A percentile compares a stretch with the other conserved stretches of the same genome.
These are phyloP conservation scores for Philaenus spumarius DNA, from an alignment of 1,140 invertebrate species.

Conservation along the genomic window DNA sequence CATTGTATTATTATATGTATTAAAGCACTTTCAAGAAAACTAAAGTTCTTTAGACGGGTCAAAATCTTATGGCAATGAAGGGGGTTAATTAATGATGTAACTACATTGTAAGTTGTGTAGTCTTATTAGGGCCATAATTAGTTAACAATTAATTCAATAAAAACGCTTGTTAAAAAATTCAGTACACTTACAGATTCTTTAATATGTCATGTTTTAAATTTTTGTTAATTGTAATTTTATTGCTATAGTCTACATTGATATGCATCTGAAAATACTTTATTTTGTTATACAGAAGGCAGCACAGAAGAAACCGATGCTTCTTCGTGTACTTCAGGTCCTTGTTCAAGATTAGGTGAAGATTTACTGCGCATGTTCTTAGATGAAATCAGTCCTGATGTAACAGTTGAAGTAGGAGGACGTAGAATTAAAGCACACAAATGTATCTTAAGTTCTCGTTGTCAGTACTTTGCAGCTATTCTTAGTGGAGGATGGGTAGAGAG, in stretches of 20 bases:
- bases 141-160: no score
- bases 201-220: neutral
- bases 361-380: constrained; percentile 82
- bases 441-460: constrained; percentile 78
- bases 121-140: no score
- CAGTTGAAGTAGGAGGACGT: constrained; percentile 67
- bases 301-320: constrained; percentile 46
- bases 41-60: no score
- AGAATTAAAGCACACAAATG: constrained; percentile 83
- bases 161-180: no score
- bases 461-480: constrained; percentile 85
- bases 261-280: neutral
- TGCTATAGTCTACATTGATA: neutral
- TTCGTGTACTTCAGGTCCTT: constrained; percentile 43
- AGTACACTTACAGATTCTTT: no score
- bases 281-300: constrained; percentile 37
- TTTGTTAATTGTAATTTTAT: neutral
- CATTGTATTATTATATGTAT: no score
- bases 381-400: constrained; percentile 79
- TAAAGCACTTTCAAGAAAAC: no score
- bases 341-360: constrained; percentile 71
- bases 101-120: no score
- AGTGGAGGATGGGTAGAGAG: constrained; percentile 77
- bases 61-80: no score
- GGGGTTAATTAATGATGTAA: no score